These are phyloP conservation scores for Gopherus flavomarginatus DNA, from an alignment of 2,113 vertebrate species.

Conservation along the genomic window DNA sequence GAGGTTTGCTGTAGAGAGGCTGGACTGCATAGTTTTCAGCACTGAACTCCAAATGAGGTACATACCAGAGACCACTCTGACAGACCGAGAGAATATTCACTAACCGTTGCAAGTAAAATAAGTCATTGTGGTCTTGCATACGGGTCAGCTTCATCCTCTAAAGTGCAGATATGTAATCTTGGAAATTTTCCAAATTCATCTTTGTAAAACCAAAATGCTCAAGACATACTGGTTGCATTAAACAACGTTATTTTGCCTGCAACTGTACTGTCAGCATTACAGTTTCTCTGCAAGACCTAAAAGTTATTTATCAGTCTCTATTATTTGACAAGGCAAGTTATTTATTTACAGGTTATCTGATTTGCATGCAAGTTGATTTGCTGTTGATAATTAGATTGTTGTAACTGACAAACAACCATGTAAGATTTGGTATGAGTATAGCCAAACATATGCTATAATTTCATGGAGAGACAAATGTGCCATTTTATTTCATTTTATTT, in stretches of 20 bases:
- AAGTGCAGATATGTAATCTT: background rate
- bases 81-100: background rate
- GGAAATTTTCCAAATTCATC: background rate
- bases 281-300: background rate
- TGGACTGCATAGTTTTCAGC: constrained; percentile 18
- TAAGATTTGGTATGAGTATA: background rate
- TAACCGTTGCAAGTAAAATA: background rate
- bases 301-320: background rate
- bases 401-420: background rate
- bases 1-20: constrained; percentile 1
- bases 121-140: background rate
- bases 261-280: background rate
- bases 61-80: background rate
- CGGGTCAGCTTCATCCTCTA: background rate
- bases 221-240: background rate
- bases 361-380: background rate
- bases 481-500: background rate
- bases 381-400: background rate
- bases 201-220: background rate
- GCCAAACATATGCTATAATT: background rate
- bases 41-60: constrained; percentile 34
- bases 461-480: background rate
- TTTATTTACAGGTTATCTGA: background rate
- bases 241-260: background rate
- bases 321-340: background rate